Evolutionary conservation across 2,888 invertebrate species (phyloP).

Genomic region (Meghimatium bilineatum): DNA sequence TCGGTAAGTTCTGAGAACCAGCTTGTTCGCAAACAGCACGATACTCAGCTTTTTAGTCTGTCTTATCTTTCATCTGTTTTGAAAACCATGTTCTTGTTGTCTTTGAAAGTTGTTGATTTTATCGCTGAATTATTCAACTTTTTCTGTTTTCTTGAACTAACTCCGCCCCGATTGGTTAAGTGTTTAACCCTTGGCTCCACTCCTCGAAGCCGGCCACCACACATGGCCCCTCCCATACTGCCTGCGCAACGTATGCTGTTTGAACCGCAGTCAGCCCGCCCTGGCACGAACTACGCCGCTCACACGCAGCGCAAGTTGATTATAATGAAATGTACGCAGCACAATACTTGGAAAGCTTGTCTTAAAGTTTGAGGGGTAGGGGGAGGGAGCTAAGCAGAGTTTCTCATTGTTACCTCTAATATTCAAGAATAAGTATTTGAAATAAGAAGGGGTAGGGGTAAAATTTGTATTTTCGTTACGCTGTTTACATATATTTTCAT

Average conservation of each 20-base stretch:
- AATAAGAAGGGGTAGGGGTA: neutral
- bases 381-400: neutral
- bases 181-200: neutral
- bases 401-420: slow-evolving; percentile 11
- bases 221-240: slow-evolving; percentile 32
- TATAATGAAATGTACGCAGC: slow-evolving; percentile 52
- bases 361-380: neutral
- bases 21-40: too few species aligned
- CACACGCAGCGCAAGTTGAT: slow-evolving; percentile 15
- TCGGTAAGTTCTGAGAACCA: too few species aligned
- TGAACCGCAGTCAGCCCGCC: slow-evolving; percentile 11
- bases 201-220: slow-evolving; percentile 12
- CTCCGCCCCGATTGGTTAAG: slow-evolving; percentile 35
- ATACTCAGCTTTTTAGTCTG: too few species aligned
- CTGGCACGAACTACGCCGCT: neutral
- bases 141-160: neutral
- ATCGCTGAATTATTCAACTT: neutral
- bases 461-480: neutral
- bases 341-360: slow-evolving; percentile 46
- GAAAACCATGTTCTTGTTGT: too few species aligned
- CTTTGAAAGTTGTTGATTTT: slow-evolving; percentile 25
- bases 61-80: too few species aligned
- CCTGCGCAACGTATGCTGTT: neutral
- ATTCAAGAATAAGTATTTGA: neutral
- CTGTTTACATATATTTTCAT: too few species aligned